Evolutionary conservation across 2,113 vertebrate genomes (phyloP).

Genomic region (Serinus canaria): DNA sequence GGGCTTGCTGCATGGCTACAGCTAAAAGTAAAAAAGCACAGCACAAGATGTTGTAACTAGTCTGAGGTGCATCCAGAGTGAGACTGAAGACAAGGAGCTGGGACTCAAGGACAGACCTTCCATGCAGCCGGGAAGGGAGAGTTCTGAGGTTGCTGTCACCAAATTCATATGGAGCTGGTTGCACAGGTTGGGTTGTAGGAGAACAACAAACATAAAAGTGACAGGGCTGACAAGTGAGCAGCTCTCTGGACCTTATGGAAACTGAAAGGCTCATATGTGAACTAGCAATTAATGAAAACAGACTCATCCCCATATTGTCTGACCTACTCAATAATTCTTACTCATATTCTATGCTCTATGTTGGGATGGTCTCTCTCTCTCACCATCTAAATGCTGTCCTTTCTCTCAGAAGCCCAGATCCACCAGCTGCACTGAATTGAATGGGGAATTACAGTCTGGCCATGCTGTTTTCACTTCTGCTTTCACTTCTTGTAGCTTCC

Average conservation of each 20-base stretch:
- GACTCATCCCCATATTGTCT: not conserved
- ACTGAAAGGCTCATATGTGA: not conserved
- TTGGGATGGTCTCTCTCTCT: not conserved
- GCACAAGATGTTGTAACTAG: accelerated
- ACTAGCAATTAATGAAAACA: not conserved
- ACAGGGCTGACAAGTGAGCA: not conserved
- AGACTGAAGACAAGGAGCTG: not conserved
- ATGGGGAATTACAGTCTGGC: not conserved
- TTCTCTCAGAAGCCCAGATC: not conserved
- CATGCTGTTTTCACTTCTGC: not conserved
- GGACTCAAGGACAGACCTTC: not conserved
- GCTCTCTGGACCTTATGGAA: not conserved
- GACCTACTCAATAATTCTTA: not conserved
- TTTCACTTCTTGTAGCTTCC: not conserved
- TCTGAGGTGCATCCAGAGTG: not conserved
- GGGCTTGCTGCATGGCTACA: not conserved
- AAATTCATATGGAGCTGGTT: not conserved
- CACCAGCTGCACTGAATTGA: not conserved
- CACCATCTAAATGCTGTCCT: not conserved
- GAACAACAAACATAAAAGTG: not conserved
- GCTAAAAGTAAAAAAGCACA: not conserved
- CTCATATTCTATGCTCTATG: not conserved
- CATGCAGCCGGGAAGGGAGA: accelerated
- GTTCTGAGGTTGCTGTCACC: too few species aligned
- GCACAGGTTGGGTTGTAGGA: not conserved